Percentiles rank a stretch among this genome's conserved stretches.
Conservation (phyloP, 2,888 invertebrate species). For the Acleris emargana region DNA sequence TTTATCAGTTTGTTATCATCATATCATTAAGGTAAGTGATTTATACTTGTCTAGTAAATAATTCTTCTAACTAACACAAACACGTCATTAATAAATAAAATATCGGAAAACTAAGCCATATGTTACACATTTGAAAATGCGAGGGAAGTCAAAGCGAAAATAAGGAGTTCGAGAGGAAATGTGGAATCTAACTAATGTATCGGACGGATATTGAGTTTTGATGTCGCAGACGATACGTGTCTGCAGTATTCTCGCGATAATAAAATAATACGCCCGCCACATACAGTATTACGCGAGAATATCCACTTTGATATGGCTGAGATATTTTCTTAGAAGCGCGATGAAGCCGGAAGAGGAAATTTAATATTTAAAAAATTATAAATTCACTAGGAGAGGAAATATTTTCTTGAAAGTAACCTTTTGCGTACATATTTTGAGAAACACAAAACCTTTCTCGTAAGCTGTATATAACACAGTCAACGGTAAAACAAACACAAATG, state of each 20-base stretch:
- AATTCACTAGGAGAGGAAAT: neutral
- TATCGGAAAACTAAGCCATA: conserved; percentile 5
- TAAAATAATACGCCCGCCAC: conserved; percentile 64
- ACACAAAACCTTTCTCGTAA: too few relatives aligned
- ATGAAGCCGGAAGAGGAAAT: conserved; percentile 28
- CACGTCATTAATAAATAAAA: conserved; percentile 3
- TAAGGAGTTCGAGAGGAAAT: conserved; percentile 55
- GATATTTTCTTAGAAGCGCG: conserved; percentile 23
- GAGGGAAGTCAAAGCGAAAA: conserved; percentile 19
- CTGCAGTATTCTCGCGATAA: conserved; percentile 65
- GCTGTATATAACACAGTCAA: neutral
- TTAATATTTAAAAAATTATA: conserved; percentile 33
- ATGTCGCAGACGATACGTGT: conserved; percentile 70
- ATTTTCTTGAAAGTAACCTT: neutral
- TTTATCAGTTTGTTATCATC: too few relatives aligned
- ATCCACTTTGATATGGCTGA: conserved; percentile 17
- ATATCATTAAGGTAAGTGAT: too few relatives aligned
- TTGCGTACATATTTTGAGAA: neutral
- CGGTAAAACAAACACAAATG: conserved; percentile 5
- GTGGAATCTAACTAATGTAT: conserved; percentile 72
- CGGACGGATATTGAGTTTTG: conserved; percentile 74
- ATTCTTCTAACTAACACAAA: neutral
- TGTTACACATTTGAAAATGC: conserved; percentile 19
- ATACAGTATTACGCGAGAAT: conserved; percentile 43
- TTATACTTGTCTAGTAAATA: too few relatives aligned